Evolutionary conservation across 2,797 vertebrate species (phyloP).

Genomic region (Sparidentex hasta): DNA sequence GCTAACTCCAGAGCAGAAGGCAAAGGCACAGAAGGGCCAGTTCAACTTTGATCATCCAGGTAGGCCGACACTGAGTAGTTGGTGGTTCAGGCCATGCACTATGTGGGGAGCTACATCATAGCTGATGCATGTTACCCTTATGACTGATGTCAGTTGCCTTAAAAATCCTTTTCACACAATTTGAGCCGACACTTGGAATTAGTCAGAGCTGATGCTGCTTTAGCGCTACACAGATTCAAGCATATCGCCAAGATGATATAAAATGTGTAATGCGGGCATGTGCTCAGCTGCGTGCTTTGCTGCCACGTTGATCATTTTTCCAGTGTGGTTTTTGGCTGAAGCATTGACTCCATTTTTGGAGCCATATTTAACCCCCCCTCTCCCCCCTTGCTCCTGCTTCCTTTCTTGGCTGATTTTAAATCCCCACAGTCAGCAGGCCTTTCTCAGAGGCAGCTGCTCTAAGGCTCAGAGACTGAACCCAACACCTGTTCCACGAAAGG

Average conservation of each 20-base stretch:
- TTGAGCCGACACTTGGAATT: too few relatives aligned
- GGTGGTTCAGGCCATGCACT: neutral
- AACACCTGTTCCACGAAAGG: conserved; percentile 65
- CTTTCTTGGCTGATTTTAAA: conserved; percentile 63
- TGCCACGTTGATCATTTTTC: conserved; percentile 13
- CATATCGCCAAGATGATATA: neutral
- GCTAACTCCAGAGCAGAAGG: conserved; percentile 96
- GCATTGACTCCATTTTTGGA: conserved; percentile 68
- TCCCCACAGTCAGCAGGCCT: conserved; percentile 66
- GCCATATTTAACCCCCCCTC: conserved; percentile 29
- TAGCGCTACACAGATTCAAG: too few relatives aligned
- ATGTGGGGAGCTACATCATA: neutral
- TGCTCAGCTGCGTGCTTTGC: conserved; percentile 8
- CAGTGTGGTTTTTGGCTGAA: conserved; percentile 36
- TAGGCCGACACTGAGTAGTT: conserved; percentile 59
- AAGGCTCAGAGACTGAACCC: conserved; percentile 49
- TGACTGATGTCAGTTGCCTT: neutral
- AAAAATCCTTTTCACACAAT: neutral
- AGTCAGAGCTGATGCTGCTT: neutral
- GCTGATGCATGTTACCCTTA: neutral
- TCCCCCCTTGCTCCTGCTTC: conserved; percentile 46
- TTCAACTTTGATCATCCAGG: conserved; percentile 99
- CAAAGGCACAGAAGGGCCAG: conserved; percentile 95
- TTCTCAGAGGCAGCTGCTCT: conserved; percentile 68
- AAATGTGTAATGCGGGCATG: neutral